These are phyloP conservation scores for Peromyscus polionotus DNA, from an alignment of 2,113 vertebrate species.

Conservation along the genomic window DNA sequence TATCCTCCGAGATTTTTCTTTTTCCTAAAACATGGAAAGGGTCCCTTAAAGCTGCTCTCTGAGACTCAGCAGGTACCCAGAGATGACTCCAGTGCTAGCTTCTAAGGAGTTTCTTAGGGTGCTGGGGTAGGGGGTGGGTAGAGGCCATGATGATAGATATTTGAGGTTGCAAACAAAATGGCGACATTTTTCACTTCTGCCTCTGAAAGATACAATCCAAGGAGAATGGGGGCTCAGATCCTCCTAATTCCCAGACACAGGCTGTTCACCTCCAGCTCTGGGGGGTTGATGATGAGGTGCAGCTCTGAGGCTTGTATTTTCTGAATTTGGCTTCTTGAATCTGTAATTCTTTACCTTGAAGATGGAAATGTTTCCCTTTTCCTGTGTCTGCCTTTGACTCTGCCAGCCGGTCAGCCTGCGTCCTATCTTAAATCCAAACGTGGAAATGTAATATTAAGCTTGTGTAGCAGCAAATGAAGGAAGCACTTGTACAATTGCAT, in stretches of 20 bases:
- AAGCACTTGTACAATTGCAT: slow-evolving; percentile 33
- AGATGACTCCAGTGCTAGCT: slow-evolving; percentile 7
- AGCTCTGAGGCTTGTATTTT: slow-evolving; percentile 71
- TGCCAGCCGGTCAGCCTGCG: slow-evolving; percentile 42
- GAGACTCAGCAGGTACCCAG: slow-evolving; percentile 32
- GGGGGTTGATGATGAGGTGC: slow-evolving; percentile 69
- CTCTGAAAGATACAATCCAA: slow-evolving; percentile 82
- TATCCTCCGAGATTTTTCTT: slow-evolving; percentile 19
- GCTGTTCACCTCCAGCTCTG: slow-evolving; percentile 75
- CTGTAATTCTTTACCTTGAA: slow-evolving; percentile 64
- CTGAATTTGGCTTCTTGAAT: slow-evolving; percentile 27
- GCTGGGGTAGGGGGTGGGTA: slow-evolving; percentile 60
- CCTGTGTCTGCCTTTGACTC: slow-evolving; percentile 29
- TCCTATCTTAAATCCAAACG: not conserved
- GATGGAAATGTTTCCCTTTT: slow-evolving; percentile 70
- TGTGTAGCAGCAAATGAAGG: slow-evolving; percentile 46
- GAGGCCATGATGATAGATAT: slow-evolving; percentile 85
- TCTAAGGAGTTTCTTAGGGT: slow-evolving; percentile 64
- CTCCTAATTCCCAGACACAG: slow-evolving; percentile 75
- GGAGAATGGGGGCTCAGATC: slow-evolving; percentile 70
- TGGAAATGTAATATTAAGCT: slow-evolving; percentile 60
- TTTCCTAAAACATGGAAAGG: not conserved
- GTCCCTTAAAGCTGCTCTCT: slow-evolving; percentile 23
- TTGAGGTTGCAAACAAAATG: slow-evolving; percentile 88
- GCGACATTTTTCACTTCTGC: slow-evolving; percentile 85